Evolutionary conservation across 2,797 vertebrate species (phyloP).

Genomic region (Spinus olivaceus): DNA sequence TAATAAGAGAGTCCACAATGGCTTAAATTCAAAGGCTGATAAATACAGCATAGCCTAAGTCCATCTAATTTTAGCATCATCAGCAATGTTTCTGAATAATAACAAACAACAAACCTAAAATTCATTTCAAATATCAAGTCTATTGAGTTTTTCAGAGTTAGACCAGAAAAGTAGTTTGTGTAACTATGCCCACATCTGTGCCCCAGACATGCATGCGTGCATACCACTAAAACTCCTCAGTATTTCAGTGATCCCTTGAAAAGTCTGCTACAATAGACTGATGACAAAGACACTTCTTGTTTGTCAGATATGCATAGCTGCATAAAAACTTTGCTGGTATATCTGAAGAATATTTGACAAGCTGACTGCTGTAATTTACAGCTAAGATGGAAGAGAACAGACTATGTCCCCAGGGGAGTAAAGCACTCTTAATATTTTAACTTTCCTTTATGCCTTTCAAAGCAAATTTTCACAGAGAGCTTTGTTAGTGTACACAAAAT

Average conservation of each 20-base stretch:
- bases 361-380: not conserved
- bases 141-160: not conserved
- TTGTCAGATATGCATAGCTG: not conserved
- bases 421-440: not conserved
- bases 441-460: not conserved
- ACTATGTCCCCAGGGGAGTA: not conserved
- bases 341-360: not conserved
- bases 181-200: not conserved
- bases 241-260: not conserved
- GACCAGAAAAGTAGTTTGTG: not conserved
- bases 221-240: not conserved
- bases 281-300: not conserved
- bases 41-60: not conserved
- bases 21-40: not conserved
- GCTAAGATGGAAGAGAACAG: not conserved
- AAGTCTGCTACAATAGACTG: not conserved
- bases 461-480: not conserved
- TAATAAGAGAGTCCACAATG: not conserved
- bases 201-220: rapidly evolving
- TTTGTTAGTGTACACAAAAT: not conserved
- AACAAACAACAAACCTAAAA: not conserved
- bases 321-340: not conserved
- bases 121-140: not conserved
- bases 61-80: not conserved
- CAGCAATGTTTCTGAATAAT: not conserved